Evolutionary conservation across 2,888 invertebrate genomes (phyloP), one percentile per base, ranked within the genome.

Genomic region (Prostheceraeus crozeri): DNA sequence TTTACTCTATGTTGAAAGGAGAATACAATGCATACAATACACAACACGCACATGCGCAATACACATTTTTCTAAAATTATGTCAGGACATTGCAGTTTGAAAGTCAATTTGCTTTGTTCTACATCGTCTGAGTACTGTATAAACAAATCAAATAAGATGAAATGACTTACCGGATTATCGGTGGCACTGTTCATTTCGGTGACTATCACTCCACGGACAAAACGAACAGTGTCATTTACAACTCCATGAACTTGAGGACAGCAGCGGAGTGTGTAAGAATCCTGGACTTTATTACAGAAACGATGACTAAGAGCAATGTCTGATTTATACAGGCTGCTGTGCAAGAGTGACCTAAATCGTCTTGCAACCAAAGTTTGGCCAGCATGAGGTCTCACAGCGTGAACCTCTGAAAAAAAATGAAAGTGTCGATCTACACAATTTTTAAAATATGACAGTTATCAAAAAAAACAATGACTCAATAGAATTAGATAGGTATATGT

Each of bases 271-370:
- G 83, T 83, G 72, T 84, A 84, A 0, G 83, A 83, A 70, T 84
- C 84, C 68, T 84, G 83, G 1, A 84, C 83, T 55, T 81, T 74
- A 68, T 81, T 78, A 71, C 83, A 83, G 68, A 82, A 81, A 45
- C 82, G 75, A 69, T 84, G 83, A 60, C 82, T 82, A n/a, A n/a
- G n/a, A n/a, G n/a, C n/a, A n/a, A 84, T 83, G 72, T 83, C 81
- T 10, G 83, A 83, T 3, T 81, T 82, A 71, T 82, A 80, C 1
- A 79, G 79, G 14, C 81, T 80, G 0, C 82, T 83, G 68, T 83
- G 82, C 0, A 84, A 77, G 4, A 84, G 70, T 10, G 82, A 79
- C 35, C 83, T 71, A 25, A 84, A 73, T 57, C 82, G 70, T 58
- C 77, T 73, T 0, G 83, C 84, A 1, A 83, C 82, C 40, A 76